These are phyloP conservation scores for Saimiri boliviensis DNA, from an alignment of 2,113 vertebrate genomes.

Conservation along the genomic window DNA sequence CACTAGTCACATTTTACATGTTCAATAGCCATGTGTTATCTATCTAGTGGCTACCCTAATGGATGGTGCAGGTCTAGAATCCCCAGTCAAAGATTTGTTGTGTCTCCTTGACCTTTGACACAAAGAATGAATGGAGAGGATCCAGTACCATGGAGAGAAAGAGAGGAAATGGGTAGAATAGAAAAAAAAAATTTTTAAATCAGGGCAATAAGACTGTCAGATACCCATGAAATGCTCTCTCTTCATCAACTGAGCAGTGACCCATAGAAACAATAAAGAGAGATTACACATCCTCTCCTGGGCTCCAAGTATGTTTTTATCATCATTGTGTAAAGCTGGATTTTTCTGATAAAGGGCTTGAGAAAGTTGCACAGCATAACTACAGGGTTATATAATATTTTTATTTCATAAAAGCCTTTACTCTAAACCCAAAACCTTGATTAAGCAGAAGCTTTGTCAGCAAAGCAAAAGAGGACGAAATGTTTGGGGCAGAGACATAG, in stretches of 20 bases:
- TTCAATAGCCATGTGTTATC: not conserved
- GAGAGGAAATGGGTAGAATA: not conserved
- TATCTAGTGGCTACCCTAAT: not conserved
- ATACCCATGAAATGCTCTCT: not conserved
- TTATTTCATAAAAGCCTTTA: not conserved
- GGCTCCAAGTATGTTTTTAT: not conserved
- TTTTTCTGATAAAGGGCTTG: not conserved
- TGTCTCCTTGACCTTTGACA: not conserved
- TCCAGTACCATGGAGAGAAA: not conserved
- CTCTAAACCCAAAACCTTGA: not conserved
- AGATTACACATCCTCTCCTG: not conserved
- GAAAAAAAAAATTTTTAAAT: not conserved
- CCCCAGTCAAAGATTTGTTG: not conserved
- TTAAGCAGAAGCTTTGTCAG: not conserved
- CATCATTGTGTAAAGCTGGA: not conserved
- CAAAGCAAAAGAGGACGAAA: not conserved
- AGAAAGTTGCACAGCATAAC: not conserved
- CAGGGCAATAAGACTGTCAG: not conserved
- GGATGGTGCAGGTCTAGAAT: not conserved
- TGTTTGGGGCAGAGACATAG: not conserved
- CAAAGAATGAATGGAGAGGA: not conserved
- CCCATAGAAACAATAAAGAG: not conserved
- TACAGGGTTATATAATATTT: not conserved
- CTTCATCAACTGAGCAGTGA: not conserved
- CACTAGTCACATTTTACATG: not conserved